Conservation (phyloP, 2,797 vertebrate genomes). For the Zalophus californianus region DNA sequence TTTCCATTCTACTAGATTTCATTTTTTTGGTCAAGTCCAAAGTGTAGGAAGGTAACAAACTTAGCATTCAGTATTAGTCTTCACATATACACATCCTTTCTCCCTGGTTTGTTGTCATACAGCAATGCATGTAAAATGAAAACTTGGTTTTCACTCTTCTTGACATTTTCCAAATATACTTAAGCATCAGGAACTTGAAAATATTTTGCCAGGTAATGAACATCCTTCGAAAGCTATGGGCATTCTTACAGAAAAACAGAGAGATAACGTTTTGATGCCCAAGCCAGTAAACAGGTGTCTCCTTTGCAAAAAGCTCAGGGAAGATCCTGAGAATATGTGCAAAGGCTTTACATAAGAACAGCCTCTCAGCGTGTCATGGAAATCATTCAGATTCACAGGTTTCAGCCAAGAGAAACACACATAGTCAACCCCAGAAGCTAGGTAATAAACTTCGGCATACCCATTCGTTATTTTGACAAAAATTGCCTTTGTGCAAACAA, state of each 20-base stretch:
- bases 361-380: accelerated
- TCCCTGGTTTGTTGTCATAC: conserved; percentile 15
- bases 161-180: conserved; percentile 57
- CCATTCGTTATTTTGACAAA: conserved; percentile 27
- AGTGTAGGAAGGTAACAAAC: not conserved
- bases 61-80: conserved; percentile 9
- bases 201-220: conserved; percentile 34
- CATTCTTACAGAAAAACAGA: conserved; percentile 33
- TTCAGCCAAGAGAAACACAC: not conserved
- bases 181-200: conserved; percentile 38
- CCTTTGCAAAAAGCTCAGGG: not conserved
- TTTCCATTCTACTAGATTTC: not conserved
- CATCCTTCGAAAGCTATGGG: not conserved
- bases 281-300: conserved; percentile 39
- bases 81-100: not conserved
- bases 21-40: not conserved
- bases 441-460: conserved; percentile 15
- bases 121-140: conserved; percentile 48
- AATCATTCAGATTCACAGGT: not conserved
- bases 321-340: not conserved
- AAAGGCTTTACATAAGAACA: not conserved
- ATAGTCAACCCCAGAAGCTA: not conserved
- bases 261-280: not conserved
- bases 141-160: conserved; percentile 21
- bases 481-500: conserved; percentile 52